These are phyloP conservation scores for Platycheirus albimanus DNA, from an alignment of 2,888 invertebrate species.

Conservation along the genomic window DNA sequence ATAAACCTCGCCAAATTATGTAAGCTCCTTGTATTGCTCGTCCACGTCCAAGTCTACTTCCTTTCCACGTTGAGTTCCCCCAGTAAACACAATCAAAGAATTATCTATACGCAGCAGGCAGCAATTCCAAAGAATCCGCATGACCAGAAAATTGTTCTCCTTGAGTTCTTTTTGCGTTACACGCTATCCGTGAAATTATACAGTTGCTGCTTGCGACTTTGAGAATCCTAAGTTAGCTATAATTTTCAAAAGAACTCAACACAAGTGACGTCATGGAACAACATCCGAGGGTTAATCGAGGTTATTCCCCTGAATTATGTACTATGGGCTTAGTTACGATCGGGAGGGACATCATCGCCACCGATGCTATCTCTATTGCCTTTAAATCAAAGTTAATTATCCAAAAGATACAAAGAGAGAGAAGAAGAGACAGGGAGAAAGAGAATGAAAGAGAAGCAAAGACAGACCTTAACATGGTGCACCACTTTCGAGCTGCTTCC, in stretches of 20 bases:
- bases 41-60: too few species aligned
- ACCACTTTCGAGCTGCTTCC: conserved; percentile 36
- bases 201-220: conserved; percentile 36
- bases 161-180: conserved; percentile 9
- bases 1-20: conserved; percentile 51
- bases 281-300: conserved; percentile 51
- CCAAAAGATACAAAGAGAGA: conserved; percentile 8
- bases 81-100: too few species aligned
- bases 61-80: too few species aligned
- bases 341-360: too few species aligned
- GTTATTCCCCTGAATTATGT: conserved; percentile 61
- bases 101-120: too few species aligned
- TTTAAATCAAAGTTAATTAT: conserved; percentile 48
- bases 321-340: conserved; percentile 5
- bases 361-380: conserved; percentile 37
- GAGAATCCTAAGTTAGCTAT: conserved; percentile 42
- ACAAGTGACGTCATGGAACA: conserved; percentile 59
- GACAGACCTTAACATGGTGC: conserved; percentile 42
- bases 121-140: conserved; percentile 32
- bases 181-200: conserved; percentile 31
- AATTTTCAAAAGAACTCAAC: conserved; percentile 26
- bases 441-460: neutral
- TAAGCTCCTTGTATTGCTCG: conserved; percentile 23
- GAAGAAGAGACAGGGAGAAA: neutral
- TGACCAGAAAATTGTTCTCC: conserved; percentile 16